phyloP scores from a whole-genome alignment of 1,140 invertebrate genomes.

The Bombus waltoni region DNA sequence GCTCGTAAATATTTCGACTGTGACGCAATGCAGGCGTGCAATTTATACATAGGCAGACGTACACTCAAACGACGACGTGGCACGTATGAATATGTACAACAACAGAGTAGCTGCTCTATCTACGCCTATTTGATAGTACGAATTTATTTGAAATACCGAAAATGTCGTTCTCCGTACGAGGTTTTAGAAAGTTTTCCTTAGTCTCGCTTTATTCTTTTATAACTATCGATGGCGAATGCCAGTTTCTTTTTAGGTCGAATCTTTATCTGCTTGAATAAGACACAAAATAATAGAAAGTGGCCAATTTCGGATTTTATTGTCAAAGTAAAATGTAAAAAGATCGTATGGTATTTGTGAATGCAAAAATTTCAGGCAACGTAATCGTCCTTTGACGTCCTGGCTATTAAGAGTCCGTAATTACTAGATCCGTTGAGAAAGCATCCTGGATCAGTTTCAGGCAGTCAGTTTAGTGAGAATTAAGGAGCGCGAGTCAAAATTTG shows the following conservation, averaged over 20 bases:
- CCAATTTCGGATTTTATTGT: neutral
- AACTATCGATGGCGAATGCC: neutral
- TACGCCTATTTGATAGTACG: neutral
- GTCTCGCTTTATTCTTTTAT: neutral
- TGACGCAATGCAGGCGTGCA: neutral
- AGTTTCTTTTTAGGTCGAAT: neutral
- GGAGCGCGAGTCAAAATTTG: too few relatives aligned
- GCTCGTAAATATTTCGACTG: neutral
- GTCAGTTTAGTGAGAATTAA: too few relatives aligned
- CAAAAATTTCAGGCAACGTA: neutral
- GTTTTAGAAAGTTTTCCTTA: neutral
- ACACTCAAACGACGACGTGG: neutral
- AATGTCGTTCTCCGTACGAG: neutral
- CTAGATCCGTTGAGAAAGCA: too few relatives aligned
- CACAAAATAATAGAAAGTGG: neutral
- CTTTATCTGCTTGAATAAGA: neutral
- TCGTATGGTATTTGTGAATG: neutral
- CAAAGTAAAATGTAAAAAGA: neutral
- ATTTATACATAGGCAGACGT: neutral
- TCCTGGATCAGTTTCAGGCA: too few relatives aligned
- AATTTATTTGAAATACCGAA: too few relatives aligned
- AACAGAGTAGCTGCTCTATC: neutral
- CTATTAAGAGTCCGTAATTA: too few relatives aligned
- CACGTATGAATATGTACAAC: conserved; percentile 15
- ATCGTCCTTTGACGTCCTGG: too few relatives aligned